phyloP scores from a whole-genome alignment of 2,888 invertebrate genomes.

The Watsonalla cultraria region DNA sequence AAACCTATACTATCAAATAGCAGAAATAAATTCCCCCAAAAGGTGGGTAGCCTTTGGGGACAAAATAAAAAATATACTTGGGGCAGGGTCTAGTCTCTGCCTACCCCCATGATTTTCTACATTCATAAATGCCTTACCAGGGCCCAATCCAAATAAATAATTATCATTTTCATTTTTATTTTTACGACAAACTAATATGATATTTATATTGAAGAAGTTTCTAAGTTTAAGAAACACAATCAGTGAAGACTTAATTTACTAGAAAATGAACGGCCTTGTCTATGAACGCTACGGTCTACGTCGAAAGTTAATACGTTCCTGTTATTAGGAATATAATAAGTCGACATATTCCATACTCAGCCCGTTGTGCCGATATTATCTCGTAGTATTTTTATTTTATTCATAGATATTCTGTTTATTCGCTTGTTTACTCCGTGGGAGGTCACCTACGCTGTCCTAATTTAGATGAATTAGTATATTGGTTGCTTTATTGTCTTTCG shows the following conservation, averaged over 20 bases:
- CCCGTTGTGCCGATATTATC: slow-evolving; percentile 67
- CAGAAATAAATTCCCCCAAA: too few relatives aligned
- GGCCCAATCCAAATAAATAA: too few relatives aligned
- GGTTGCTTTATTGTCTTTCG: slow-evolving; percentile 21
- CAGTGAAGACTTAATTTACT: background rate
- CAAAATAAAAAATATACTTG: too few relatives aligned
- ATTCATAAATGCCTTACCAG: too few relatives aligned
- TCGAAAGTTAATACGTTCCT: slow-evolving; percentile 63
- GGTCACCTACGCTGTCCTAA: slow-evolving; percentile 19
- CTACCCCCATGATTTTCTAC: too few relatives aligned
- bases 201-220: too few relatives aligned
- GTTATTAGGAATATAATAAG: slow-evolving; percentile 74
- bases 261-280: slow-evolving; percentile 25
- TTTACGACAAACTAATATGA: too few relatives aligned
- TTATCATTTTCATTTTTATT: too few relatives aligned
- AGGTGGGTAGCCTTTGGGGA: too few relatives aligned
- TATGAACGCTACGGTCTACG: slow-evolving; percentile 28
- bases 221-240: too few relatives aligned
- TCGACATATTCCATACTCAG: slow-evolving; percentile 68
- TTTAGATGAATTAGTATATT: slow-evolving; percentile 15
- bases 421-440: slow-evolving; percentile 63
- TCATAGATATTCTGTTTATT: slow-evolving; percentile 73
- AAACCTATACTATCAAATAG: too few relatives aligned
- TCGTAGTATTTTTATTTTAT: slow-evolving; percentile 76
- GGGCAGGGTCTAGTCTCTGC: too few relatives aligned